Percentiles rank a stretch among this genome's conserved stretches.
These are phyloP conservation scores for Dioctria rufipes DNA, from an alignment of 2,888 invertebrate species.

Conservation along the genomic window DNA sequence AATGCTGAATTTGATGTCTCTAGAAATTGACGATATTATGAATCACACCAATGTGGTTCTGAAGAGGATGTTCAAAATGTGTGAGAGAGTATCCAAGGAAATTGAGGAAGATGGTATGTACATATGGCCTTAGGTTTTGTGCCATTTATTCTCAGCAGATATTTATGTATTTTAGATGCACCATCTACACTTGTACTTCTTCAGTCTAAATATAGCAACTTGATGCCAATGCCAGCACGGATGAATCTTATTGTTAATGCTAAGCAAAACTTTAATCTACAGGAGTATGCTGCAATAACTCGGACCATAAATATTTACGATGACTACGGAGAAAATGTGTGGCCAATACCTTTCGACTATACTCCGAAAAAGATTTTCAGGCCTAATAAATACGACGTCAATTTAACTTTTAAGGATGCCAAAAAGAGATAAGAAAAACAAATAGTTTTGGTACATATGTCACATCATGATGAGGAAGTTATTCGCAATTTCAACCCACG, in stretches of 20 bases:
- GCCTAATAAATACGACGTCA: conserved; percentile 32
- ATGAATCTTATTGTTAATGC: conserved; percentile 1
- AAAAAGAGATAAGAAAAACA: conserved; percentile 1
- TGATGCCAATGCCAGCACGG: background rate
- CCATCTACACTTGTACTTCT: background rate
- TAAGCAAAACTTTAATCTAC: background rate
- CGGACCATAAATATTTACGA: background rate
- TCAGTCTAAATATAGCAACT: background rate
- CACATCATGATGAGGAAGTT: conserved; percentile 29
- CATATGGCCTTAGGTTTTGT: too few species aligned
- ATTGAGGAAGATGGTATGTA: conserved; percentile 18
- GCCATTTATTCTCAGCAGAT: too few species aligned
- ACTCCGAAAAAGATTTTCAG: conserved; percentile 12
- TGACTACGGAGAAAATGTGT: conserved; percentile 1
- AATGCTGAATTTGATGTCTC: background rate
- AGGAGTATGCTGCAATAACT: background rate
- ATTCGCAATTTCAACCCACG: conserved; percentile 12
- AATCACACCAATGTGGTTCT: background rate
- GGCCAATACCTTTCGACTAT: conserved; percentile 25
- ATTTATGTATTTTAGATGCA: background rate
- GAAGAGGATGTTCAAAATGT: background rate
- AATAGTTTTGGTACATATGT: background rate
- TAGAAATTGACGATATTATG: background rate
- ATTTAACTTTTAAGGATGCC: conserved; percentile 25
- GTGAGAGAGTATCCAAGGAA: background rate